Percentiles rank a stretch among this genome's conserved stretches.
phyloP scores from a whole-genome alignment of 1,140 invertebrate species.

The Cheumatopsyche charites region DNA sequence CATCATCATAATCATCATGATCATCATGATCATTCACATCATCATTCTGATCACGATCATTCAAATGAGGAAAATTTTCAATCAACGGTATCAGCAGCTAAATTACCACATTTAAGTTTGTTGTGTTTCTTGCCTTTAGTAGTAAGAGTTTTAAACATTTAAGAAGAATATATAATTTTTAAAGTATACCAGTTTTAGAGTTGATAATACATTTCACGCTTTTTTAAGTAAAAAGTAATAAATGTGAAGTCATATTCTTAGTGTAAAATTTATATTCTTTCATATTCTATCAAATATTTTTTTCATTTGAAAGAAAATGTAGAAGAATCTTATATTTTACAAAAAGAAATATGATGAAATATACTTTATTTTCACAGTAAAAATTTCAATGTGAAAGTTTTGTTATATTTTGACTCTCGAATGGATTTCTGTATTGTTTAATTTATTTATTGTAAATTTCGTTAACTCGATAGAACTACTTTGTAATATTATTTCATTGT shows the following conservation, averaged over 20 bases:
- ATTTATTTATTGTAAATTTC: conserved; percentile 17
- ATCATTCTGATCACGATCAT: conserved; percentile 44
- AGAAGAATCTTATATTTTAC: no score
- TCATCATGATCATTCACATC: conserved; percentile 34
- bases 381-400: no score
- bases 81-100: background rate
- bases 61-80: conserved; percentile 38
- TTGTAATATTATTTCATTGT: conserved; percentile 2
- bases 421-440: background rate
- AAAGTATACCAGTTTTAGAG: background rate
- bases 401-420: background rate
- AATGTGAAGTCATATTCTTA: background rate
- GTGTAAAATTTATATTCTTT: no score
- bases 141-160: conserved; percentile 11
- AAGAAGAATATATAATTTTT: background rate
- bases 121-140: conserved; percentile 18
- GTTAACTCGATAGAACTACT: background rate
- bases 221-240: background rate
- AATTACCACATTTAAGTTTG: background rate
- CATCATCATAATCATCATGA: background rate
- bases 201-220: background rate
- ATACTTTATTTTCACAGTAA: no score
- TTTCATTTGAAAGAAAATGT: no score
- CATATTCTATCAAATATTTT: no score
- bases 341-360: no score